Evolutionary conservation across 2,113 vertebrate genomes (phyloP).

Genomic region (Trematocara nigrifrons): DNA sequence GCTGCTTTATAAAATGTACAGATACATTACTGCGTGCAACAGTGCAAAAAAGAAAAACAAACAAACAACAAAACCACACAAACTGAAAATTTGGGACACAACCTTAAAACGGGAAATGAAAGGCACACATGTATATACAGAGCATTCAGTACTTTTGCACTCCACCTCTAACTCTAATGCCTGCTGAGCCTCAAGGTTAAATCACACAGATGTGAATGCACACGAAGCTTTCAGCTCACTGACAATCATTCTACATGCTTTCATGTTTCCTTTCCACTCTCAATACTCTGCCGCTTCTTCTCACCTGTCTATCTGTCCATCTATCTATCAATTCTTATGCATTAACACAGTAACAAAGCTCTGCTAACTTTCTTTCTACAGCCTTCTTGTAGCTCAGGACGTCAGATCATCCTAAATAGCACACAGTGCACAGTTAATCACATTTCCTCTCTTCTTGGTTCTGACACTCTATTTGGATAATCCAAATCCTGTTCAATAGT

Average conservation of each 20-base stretch:
- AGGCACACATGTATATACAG: background rate
- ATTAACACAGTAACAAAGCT: background rate
- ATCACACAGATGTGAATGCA: background rate
- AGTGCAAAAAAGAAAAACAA: background rate
- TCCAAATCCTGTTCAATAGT: slow-evolving; percentile 44
- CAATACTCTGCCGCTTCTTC: background rate
- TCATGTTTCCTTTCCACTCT: background rate
- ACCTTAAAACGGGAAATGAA: slow-evolving; percentile 21
- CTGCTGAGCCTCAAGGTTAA: slow-evolving; percentile 32
- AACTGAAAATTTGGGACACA: background rate
- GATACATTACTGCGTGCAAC: background rate
- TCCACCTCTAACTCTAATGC: background rate
- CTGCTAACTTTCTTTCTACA: background rate
- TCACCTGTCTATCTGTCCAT: background rate
- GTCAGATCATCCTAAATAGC: slow-evolving; percentile 5
- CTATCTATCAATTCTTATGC: slow-evolving; percentile 1
- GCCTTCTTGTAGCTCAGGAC: background rate
- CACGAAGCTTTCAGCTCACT: background rate
- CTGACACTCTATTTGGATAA: slow-evolving; percentile 53
- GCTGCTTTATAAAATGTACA: background rate
- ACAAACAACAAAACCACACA: background rate
- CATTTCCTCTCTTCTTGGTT: background rate
- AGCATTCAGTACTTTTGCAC: background rate
- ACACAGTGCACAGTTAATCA: slow-evolving; percentile 11
- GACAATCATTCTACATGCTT: background rate